Evolutionary conservation across 30 jellyfish, hydroid and myxozoan species (phyloP).

Genomic region (Aurelia aurita complex sp. Pacific): DNA sequence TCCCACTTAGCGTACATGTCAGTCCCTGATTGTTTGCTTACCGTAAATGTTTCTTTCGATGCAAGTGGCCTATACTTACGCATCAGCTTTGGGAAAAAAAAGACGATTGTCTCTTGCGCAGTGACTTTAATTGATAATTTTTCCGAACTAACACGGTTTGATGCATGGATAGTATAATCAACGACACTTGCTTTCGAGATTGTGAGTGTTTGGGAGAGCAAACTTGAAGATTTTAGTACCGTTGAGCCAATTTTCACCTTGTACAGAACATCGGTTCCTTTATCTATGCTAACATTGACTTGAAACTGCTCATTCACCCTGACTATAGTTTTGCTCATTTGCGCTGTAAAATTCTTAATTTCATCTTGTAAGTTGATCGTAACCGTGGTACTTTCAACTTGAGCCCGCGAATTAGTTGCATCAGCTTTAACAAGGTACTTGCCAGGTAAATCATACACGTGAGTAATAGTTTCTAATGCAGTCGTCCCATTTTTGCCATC

Average conservation of each 20-base stretch:
- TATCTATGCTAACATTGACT: constrained; percentile 1
- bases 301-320: constrained; percentile 24
- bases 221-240: not conserved
- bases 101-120: constrained; percentile 34
- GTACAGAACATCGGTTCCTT: constrained; percentile 54
- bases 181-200: constrained; percentile 6
- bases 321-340: constrained; percentile 9
- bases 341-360: constrained; percentile 41
- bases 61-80: constrained; percentile 11
- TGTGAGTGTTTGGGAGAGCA: not conserved
- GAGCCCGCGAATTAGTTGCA: constrained; percentile 22
- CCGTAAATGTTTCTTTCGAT: not conserved
- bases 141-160: constrained; percentile 15
- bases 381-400: constrained; percentile 2
- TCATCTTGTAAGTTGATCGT: constrained; percentile 33
- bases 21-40: constrained; percentile 12
- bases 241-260: not conserved
- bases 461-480: not conserved
- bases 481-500: constrained; percentile 33
- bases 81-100: not conserved
- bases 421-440: not conserved
- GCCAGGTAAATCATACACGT: constrained; percentile 26
- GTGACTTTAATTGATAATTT: not conserved
- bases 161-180: constrained; percentile 17
- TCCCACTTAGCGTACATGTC: constrained; percentile 52